phyloP scores from a whole-genome alignment of 2,113 vertebrate genomes.

The Syrrhaptes paradoxus region DNA sequence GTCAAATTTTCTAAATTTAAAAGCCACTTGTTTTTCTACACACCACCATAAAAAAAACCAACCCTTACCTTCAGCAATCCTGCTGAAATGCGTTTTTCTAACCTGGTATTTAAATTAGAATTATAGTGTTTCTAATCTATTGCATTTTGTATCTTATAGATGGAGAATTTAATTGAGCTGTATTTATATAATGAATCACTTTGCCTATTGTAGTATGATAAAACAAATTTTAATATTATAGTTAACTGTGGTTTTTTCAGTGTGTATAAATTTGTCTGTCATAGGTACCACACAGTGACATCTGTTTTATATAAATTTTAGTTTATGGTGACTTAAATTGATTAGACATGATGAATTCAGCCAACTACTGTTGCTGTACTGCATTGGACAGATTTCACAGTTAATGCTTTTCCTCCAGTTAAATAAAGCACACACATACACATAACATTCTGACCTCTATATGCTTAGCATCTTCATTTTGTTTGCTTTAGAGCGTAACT shows the following conservation, averaged over 20 bases:
- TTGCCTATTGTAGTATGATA: background rate
- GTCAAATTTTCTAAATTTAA: background rate
- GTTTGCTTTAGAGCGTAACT: background rate
- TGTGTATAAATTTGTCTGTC: background rate
- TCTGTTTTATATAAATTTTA: background rate
- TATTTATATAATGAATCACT: background rate
- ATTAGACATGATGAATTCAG: background rate
- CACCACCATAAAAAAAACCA: background rate
- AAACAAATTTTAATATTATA: background rate
- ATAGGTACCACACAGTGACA: background rate
- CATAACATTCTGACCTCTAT: background rate
- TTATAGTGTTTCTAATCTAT: background rate
- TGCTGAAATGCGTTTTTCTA: background rate
- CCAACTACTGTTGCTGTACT: background rate
- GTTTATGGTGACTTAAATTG: background rate
- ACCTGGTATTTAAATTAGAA: background rate
- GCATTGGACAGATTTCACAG: background rate
- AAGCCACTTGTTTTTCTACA: background rate
- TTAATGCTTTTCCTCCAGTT: background rate
- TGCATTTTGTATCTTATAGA: background rate
- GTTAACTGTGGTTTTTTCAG: background rate
- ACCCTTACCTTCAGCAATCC: background rate
- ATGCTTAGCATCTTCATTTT: background rate
- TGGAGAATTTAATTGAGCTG: background rate
- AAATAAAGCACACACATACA: background rate